phyloP scores from a whole-genome alignment of 2,113 vertebrate species.

The Cephalophus harveyi region DNA sequence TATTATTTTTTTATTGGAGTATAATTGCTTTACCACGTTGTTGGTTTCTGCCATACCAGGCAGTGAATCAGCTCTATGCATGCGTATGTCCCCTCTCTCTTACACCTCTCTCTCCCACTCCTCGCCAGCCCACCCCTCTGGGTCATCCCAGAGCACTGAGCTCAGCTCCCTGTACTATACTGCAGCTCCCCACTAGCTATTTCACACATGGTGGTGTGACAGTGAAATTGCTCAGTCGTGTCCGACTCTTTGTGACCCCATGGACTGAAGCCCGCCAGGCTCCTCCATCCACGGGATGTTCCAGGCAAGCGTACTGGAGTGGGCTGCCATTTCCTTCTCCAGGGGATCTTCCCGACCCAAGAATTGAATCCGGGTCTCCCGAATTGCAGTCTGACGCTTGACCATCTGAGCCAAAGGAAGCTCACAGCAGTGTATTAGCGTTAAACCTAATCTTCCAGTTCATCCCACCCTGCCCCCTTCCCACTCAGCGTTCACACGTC shows the following conservation, averaged over 20 bases:
- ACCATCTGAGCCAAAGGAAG: neutral
- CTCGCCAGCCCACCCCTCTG: neutral
- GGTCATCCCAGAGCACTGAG: neutral
- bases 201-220: accelerated
- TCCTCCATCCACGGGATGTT: neutral
- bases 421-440: neutral
- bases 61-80: neutral
- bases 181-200: neutral
- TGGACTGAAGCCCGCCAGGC: neutral
- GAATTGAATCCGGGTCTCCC: neutral
- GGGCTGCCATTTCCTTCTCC: neutral
- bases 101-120: neutral
- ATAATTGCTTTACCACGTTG: neutral
- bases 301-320: neutral
- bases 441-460: neutral
- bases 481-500: neutral
- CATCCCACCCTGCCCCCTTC: neutral
- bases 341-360: neutral
- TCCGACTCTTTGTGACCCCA: neutral
- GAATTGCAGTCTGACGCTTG: neutral
- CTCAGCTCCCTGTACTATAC: too few relatives aligned
- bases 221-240: neutral
- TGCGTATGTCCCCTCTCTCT: neutral
- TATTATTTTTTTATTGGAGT: neutral
- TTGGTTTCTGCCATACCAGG: neutral